phyloP scores from a whole-genome alignment of 2,113 vertebrate species.

The Scomber colias region DNA sequence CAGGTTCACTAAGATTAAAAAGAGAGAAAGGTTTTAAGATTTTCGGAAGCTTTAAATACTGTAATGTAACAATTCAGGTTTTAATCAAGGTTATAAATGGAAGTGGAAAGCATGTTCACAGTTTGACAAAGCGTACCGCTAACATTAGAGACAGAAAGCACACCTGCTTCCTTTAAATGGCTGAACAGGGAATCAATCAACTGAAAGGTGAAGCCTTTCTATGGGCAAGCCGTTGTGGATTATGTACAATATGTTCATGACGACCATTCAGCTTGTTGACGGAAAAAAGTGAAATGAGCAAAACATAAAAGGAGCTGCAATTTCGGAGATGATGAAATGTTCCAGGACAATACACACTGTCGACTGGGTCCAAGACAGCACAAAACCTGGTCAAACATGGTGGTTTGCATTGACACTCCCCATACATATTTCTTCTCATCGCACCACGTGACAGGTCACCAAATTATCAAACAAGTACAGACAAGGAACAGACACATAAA shows the following conservation, averaged over 20 bases:
- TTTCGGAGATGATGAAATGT: no score
- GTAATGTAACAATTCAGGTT: no score
- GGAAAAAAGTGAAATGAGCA: background rate
- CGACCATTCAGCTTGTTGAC: background rate
- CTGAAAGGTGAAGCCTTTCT: background rate
- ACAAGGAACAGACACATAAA: conserved; percentile 11
- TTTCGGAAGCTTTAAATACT: no score
- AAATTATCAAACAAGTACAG: conserved; percentile 29
- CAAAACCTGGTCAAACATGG: no score
- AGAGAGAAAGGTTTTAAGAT: no score
- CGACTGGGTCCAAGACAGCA: no score
- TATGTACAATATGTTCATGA: no score
- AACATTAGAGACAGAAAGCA: background rate
- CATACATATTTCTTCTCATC: background rate
- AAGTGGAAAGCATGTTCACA: background rate
- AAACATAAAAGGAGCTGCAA: background rate
- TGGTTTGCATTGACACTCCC: no score
- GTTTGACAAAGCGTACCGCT: background rate
- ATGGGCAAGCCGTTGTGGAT: background rate
- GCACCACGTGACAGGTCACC: background rate
- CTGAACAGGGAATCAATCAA: background rate
- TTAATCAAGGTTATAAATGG: no score
- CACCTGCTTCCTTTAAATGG: background rate
- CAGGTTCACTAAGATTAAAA: background rate
- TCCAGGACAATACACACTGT: no score